A percentile compares a stretch with the other conserved stretches of the same genome.
Evolutionary conservation across 2,797 vertebrate genomes (phyloP).

Genomic region (Hafferia zeledoni): DNA sequence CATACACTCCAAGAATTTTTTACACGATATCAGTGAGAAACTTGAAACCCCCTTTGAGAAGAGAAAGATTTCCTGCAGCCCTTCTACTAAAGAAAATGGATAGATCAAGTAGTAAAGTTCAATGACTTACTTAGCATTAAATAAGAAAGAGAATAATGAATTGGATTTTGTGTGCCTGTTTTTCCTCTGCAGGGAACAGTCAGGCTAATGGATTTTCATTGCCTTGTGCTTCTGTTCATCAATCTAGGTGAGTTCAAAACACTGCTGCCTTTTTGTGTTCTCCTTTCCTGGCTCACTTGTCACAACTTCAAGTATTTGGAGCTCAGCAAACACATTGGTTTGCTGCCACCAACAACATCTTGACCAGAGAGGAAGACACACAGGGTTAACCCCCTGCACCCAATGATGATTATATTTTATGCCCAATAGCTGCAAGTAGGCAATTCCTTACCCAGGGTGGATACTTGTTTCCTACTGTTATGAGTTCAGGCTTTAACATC

Average conservation of each 20-base stretch:
- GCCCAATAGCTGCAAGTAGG: neutral
- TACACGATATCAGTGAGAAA: constrained; percentile 19
- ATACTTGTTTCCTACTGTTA: constrained; percentile 52
- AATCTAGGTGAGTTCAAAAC: constrained; percentile 42
- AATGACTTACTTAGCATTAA: constrained; percentile 55
- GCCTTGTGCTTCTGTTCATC: constrained; percentile 46
- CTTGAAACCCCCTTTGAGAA: constrained; percentile 37
- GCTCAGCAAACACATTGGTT: neutral
- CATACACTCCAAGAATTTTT: constrained; percentile 29
- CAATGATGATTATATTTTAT: neutral
- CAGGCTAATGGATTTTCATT: constrained; percentile 60
- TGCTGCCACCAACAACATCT: neutral
- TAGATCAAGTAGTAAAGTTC: constrained; percentile 47
- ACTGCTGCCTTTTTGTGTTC: neutral
- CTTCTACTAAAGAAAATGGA: constrained; percentile 36
- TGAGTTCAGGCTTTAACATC: neutral
- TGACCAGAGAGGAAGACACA: neutral
- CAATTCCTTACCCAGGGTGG: constrained; percentile 16
- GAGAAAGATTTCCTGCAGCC: constrained; percentile 39
- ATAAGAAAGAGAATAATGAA: constrained; percentile 67
- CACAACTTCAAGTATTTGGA: neutral
- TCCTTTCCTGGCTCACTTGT: neutral
- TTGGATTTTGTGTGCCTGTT: constrained; percentile 53
- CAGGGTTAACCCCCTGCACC: neutral
- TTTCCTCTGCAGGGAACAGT: constrained; percentile 52